Base-by-base conservation (phyloP, 2,888 invertebrate genomes). In the Pemphredon lugubris region DNA sequence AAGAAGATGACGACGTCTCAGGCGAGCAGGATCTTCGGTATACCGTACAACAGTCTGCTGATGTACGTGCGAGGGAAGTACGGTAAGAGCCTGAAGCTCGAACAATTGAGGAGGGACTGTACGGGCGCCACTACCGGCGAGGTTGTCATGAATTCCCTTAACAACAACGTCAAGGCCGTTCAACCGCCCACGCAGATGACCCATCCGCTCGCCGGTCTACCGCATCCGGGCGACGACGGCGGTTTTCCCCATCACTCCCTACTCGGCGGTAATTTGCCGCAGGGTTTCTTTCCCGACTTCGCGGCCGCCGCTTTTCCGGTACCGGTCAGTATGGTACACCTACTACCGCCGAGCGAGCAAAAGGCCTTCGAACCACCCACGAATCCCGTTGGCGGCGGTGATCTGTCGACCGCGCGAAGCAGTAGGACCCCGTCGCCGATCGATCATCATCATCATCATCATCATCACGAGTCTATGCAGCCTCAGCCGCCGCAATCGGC, bases 1-100 rank as follows among this genome's bases (percentile, higher is more conserved):
- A 96, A 97, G 88, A 96, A 96, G 89, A 97, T 97, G 96, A 97
- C 97, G 73, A 97, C 97, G 44, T 96, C 96, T 86, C 96, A 97
- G 90, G 97, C 97, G 7, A 96, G 96, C 20, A 91, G 97, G 73
- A 95, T 96, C 88, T 97, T 96, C 90, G 96, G 97, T 42, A 97
- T 97, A 77, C 97, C 97, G n/a, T 97, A 97, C 92, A 97, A 97
- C 91, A 96, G 96, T 45, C 92, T 97, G 50, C 91, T 97, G 60
- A 97, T 97, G 97, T 97, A 97, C 91, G 97, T 97, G 23, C 93
- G 97, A 47, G 97, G 97, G 55, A 97, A 97, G 89, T 97, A 97
- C 89, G 97, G 97, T n/a, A 97, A 97, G 90, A 96, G 96, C 86
- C 91, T 97, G 66, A 97, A 96, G 86, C 91, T 97, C 72, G 97